A percentile compares a stretch with the other conserved stretches of the same genome.
These are phyloP conservation scores for Murina feae DNA, from an alignment of 2,113 vertebrate species.

Conservation along the genomic window DNA sequence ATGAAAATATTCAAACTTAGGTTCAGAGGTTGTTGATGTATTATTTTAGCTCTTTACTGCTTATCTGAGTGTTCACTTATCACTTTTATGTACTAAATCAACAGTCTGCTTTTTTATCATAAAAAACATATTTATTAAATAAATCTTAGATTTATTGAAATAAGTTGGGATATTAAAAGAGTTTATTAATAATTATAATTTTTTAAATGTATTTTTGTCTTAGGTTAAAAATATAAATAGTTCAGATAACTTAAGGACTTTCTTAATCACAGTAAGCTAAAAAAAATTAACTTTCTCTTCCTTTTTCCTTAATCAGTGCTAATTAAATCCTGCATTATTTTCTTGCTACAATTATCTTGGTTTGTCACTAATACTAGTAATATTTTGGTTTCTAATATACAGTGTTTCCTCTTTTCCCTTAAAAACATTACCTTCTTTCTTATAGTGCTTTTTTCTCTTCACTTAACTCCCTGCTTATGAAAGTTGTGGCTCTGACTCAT, in stretches of 20 bases:
- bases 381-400: neutral
- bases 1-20: neutral
- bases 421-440: neutral
- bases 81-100: neutral
- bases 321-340: neutral
- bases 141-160: conserved; percentile 26
- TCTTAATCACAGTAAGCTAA: conserved; percentile 17
- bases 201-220: conserved; percentile 13
- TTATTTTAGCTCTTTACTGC: neutral
- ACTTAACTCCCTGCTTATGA: neutral
- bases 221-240: conserved; percentile 15
- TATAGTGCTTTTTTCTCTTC: neutral
- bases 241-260: neutral
- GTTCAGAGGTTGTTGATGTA: neutral
- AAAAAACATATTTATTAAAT: conserved; percentile 21
- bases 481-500: neutral
- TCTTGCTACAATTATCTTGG: neutral
- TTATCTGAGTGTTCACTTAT: neutral
- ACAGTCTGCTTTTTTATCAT: neutral
- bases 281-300: neutral
- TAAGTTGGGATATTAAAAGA: conserved; percentile 20
- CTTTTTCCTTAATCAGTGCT: neutral
- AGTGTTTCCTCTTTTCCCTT: neutral
- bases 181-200: neutral
- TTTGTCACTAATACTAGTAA: neutral